Percentiles rank a stretch among this genome's conserved stretches.
phyloP scores from a whole-genome alignment of 1,140 invertebrate genomes.

The Ganaspis sp. region DNA sequence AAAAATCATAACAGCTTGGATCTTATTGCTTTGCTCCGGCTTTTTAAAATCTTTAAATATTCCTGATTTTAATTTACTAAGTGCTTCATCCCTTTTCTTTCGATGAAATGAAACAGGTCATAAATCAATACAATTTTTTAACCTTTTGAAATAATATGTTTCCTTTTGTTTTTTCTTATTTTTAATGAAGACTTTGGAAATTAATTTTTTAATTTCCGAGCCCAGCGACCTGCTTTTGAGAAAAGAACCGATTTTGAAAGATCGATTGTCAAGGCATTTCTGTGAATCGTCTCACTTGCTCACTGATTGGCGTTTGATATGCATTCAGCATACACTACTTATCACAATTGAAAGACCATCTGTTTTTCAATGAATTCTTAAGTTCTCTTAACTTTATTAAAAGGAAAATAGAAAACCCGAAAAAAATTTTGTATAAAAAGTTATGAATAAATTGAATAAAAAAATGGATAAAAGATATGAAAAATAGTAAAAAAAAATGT shows the following conservation, averaged over 20 bases:
- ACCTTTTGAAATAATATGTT: too few species aligned
- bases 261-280: slow-evolving; percentile 43
- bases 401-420: not conserved
- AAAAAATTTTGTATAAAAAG: not conserved
- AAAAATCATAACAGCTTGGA: not conserved
- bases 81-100: not conserved
- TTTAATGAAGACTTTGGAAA: not conserved
- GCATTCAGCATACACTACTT: slow-evolving; percentile 37
- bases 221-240: not conserved
- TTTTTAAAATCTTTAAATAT: not conserved
- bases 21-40: not conserved
- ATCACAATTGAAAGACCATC: not conserved
- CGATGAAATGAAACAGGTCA: too few species aligned
- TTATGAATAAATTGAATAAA: too few species aligned
- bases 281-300: slow-evolving; percentile 26
- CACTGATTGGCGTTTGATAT: slow-evolving; percentile 39
- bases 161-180: not conserved
- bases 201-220: not conserved
- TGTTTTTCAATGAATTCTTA: slow-evolving; percentile 9
- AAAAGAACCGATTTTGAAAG: slow-evolving; percentile 40
- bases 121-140: not conserved
- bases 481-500: too few species aligned
- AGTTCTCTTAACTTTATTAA: not conserved
- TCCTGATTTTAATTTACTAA: not conserved
- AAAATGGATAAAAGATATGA: too few species aligned